Evolutionary conservation across 2,888 invertebrate genomes (phyloP).

Genomic region (Synergus umbraculus): DNA sequence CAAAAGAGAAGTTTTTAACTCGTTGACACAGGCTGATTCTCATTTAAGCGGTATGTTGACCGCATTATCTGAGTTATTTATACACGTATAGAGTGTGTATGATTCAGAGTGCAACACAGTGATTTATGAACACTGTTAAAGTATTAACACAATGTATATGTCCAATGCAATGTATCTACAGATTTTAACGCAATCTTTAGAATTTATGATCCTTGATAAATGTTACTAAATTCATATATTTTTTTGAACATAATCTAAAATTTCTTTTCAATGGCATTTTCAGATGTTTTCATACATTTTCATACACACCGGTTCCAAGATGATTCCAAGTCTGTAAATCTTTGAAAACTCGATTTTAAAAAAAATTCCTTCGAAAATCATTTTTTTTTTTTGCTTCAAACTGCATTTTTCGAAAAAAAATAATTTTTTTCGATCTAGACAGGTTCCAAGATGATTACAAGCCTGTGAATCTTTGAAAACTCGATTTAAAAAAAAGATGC

Average conservation of each 20-base stretch:
- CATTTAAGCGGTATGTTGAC: constrained; percentile 36
- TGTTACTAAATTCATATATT: neutral
- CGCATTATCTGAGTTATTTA: constrained; percentile 40
- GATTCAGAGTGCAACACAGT: constrained; percentile 21
- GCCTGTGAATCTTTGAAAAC: too few species aligned
- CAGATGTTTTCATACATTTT: too few species aligned
- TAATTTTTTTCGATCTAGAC: too few species aligned
- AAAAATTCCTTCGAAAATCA: too few species aligned
- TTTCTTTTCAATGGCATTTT: too few species aligned
- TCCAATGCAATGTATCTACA: constrained; percentile 8
- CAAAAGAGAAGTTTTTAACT: constrained; percentile 21
- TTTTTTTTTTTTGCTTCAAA: too few species aligned
- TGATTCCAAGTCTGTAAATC: too few species aligned
- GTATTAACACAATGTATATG: constrained; percentile 26
- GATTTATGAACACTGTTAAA: constrained; percentile 26
- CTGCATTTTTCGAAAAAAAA: too few species aligned
- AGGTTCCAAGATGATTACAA: too few species aligned
- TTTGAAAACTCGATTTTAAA: too few species aligned
- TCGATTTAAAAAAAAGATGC: too few species aligned
- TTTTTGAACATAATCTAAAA: neutral
- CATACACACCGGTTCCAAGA: too few species aligned
- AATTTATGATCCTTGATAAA: constrained; percentile 6
- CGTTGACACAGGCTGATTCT: constrained; percentile 36
- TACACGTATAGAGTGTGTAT: constrained; percentile 25
- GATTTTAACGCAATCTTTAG: constrained; percentile 1